Evolutionary conservation across 2,113 vertebrate genomes (phyloP).

Genomic region (Rattus rattus): DNA sequence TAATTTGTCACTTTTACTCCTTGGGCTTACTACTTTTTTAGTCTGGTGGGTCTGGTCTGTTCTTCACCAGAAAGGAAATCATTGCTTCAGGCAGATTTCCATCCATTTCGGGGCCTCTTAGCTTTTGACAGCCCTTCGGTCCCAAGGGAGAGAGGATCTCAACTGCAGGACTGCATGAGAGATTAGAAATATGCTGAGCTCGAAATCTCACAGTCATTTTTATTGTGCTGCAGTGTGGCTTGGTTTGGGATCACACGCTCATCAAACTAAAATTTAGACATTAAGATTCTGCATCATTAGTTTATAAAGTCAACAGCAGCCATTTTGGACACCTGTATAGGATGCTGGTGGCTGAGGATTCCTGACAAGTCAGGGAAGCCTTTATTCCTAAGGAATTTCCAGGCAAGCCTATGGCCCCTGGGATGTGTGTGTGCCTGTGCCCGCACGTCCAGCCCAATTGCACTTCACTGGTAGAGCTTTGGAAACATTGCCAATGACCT

Average conservation of each 20-base stretch:
- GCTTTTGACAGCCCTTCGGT: background rate
- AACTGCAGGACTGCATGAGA: background rate
- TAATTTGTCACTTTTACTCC: background rate
- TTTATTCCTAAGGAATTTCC: background rate
- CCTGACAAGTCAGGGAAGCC: background rate
- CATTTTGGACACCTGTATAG: background rate
- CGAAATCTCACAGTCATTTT: background rate
- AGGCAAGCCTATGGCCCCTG: background rate
- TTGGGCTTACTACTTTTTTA: background rate
- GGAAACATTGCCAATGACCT: background rate
- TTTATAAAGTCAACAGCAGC: background rate
- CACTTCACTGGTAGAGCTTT: background rate
- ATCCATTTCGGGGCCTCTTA: conserved; percentile 26
- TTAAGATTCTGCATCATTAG: background rate
- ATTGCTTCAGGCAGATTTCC: conserved; percentile 10
- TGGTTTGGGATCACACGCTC: background rate
- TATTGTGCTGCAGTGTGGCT: background rate
- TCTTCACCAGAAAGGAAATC: background rate
- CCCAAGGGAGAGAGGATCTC: background rate
- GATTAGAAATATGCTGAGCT: background rate
- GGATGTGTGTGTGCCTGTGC: background rate
- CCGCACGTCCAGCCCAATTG: background rate
- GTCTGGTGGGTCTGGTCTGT: background rate
- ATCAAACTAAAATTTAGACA: background rate
- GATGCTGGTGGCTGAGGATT: background rate